phyloP scores from a whole-genome alignment of 2,888 invertebrate genomes.

The Eutolmus rufibarbis region DNA sequence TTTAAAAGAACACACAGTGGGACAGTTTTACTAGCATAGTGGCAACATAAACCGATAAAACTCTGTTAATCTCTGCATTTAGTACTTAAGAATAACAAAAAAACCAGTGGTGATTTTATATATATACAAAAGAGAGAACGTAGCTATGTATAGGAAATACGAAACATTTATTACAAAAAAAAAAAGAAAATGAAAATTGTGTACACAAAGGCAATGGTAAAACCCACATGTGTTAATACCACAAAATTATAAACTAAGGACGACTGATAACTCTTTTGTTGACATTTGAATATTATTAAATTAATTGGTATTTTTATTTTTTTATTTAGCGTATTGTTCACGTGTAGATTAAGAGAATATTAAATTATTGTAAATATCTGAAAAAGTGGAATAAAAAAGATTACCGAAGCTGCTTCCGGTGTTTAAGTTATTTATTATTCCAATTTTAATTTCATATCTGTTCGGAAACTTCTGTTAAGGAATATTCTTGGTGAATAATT shows the following conservation, averaged over 20 bases:
- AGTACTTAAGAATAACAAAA: slow-evolving; percentile 32
- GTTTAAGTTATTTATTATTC: not conserved
- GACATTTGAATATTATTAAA: slow-evolving; percentile 17
- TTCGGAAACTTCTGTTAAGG: not conserved
- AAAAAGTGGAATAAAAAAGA: slow-evolving; percentile 28
- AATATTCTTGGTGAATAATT: not conserved
- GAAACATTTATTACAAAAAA: not conserved
- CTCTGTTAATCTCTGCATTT: slow-evolving; percentile 33
- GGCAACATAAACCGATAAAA: not conserved
- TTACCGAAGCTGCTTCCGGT: not conserved
- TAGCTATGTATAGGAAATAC: slow-evolving; percentile 14
- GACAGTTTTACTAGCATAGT: not conserved
- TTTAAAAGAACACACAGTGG: not conserved
- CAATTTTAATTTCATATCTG: not conserved
- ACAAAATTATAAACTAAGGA: slow-evolving; percentile 24
- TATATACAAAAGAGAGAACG: slow-evolving; percentile 29
- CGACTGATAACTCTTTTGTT: slow-evolving; percentile 39
- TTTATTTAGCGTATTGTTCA: slow-evolving; percentile 40
- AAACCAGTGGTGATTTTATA: slow-evolving; percentile 41
- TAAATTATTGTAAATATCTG: slow-evolving; percentile 31
- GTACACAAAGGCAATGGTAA: slow-evolving; percentile 3
- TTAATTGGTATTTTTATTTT: slow-evolving; percentile 40
- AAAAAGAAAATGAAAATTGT: not conserved
- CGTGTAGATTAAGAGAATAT: slow-evolving; percentile 18
- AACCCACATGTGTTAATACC: slow-evolving; percentile 12